These are phyloP conservation scores for Saguinus midas DNA, from an alignment of 2,113 vertebrate genomes.

Conservation along the genomic window DNA sequence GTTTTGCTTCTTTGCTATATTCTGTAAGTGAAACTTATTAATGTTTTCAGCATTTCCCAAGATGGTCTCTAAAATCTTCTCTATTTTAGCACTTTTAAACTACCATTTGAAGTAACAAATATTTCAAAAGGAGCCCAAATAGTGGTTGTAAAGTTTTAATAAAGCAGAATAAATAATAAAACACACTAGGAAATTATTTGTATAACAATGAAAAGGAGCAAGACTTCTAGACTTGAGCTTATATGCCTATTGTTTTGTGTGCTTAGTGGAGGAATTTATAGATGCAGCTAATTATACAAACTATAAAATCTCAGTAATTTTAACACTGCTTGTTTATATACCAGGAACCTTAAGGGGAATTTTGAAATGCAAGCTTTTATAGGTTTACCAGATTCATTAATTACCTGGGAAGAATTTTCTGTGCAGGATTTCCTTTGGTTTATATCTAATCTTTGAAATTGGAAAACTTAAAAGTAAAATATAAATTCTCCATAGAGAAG, in stretches of 20 bases:
- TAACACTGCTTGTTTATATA: neutral
- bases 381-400: neutral
- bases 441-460: neutral
- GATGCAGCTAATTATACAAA: slow-evolving; percentile 16
- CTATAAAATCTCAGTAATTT: slow-evolving; percentile 53
- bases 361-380: slow-evolving; percentile 34
- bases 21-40: neutral
- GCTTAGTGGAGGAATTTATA: slow-evolving; percentile 3
- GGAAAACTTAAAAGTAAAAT: slow-evolving; percentile 22
- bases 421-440: neutral
- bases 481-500: neutral
- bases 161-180: slow-evolving; percentile 7
- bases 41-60: slow-evolving; percentile 32
- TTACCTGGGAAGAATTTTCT: neutral
- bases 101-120: slow-evolving; percentile 34
- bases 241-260: neutral
- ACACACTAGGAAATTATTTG: neutral
- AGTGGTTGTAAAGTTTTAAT: slow-evolving; percentile 9
- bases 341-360: neutral
- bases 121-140: neutral
- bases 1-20: neutral
- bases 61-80: slow-evolving; percentile 17
- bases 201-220: neutral
- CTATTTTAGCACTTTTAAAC: slow-evolving; percentile 35
- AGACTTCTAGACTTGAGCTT: neutral